Base-by-base conservation (phyloP, 2,888 invertebrate species). In the Dynastes maya region DNA sequence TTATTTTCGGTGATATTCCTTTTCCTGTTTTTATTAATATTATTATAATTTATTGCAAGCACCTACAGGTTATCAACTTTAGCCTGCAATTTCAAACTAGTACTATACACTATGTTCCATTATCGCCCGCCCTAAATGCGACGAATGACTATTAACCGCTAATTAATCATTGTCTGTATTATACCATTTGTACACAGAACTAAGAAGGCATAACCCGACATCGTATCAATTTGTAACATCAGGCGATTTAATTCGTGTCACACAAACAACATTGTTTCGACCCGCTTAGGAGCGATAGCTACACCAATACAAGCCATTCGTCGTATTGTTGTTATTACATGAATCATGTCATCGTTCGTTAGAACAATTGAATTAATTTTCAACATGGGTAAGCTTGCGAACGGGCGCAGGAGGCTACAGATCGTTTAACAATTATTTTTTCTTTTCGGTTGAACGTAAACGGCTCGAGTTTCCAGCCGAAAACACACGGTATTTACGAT, bases 291-390 rank as follows among this genome's bases (percentile, higher is more conserved):
- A n/a, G 16, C 27, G 27, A 27, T 37, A 37, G 22, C 16, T n/a
- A 55, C 55, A 32, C 16, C 61, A 27, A 61, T 58, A 27, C 8
- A 58, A 16, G 8, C 22, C 8, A 8, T 8, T 22, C 22, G 37
- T 37, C 37, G 53, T 71, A 37, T 71, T 77, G 64, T 72, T 72
- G 64, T 65, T 65, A 65, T 83, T 83, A 84, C 87, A 87, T 87
- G 87, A 88, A 87, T 87, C 87, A 86, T 88, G 87, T 87, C 87
- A 84, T 85, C 86, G 85, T 88, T 88, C 86, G 88, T 88, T 86
- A 78, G 76, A 88, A 88, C 88, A 88, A 88, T 88, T 88, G 88
- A 88, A 88, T 88, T 88, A 88, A 88, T 88, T 88, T 88, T 88
- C 88, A 83, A 88, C 88, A 88, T 88, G 88, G 88, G 84, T 87